These are phyloP conservation scores for Rhinogobius similis DNA, from an alignment of 2,113 vertebrate species.

Conservation along the genomic window DNA sequence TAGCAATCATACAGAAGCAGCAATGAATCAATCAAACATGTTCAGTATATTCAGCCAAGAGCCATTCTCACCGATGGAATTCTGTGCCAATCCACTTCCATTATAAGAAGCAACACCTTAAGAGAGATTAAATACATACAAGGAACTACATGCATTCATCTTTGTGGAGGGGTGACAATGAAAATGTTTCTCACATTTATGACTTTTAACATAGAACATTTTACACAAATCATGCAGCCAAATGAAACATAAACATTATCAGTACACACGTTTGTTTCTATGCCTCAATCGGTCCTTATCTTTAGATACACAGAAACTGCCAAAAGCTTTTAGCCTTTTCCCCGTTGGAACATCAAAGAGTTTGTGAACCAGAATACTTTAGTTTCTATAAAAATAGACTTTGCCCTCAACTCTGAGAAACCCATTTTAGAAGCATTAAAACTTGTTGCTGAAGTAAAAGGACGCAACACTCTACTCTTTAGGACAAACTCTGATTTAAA, in stretches of 20 bases:
- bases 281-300: conserved; percentile 41
- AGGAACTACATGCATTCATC: conserved; percentile 30
- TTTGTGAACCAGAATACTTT: conserved; percentile 36
- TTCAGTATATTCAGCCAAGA: conserved; percentile 42
- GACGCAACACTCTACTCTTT: conserved; percentile 34
- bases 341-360: conserved; percentile 52
- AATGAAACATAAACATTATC: conserved; percentile 6
- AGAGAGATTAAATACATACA: conserved; percentile 28
- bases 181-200: conserved; percentile 27
- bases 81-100: conserved; percentile 38
- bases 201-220: conserved; percentile 11
- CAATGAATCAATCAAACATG: conserved; percentile 58
- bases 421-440: conserved; percentile 53
- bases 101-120: conserved; percentile 30
- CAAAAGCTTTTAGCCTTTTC: conserved; percentile 56
- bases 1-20: conserved; percentile 40
- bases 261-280: conserved; percentile 16
- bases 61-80: conserved; percentile 27
- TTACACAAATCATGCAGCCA: conserved; percentile 16
- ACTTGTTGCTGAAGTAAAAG: conserved; percentile 59
- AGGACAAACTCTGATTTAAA: conserved; percentile 27
- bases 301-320: conserved; percentile 26
- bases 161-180: conserved; percentile 14
- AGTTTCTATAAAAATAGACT: conserved; percentile 56
- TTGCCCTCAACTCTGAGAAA: conserved; percentile 45